phyloP scores from a whole-genome alignment of 1,140 invertebrate species.

The Hycleus cichorii region DNA sequence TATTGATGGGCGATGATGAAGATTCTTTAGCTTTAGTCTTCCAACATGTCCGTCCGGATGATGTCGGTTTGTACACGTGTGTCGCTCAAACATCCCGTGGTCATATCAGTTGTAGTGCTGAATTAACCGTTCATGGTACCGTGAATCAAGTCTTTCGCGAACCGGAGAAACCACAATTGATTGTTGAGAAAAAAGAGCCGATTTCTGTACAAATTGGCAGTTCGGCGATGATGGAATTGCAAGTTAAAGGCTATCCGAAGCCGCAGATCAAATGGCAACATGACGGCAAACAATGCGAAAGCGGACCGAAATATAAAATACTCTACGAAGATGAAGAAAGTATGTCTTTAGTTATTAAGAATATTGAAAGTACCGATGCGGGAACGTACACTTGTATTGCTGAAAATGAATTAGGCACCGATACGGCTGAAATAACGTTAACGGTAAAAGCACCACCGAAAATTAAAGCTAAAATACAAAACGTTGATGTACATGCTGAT shows the following conservation, averaged over 20 bases:
- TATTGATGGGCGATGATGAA: constrained; percentile 85
- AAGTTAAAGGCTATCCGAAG: constrained; percentile 89
- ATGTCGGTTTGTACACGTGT: constrained; percentile 91
- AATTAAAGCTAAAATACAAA: constrained; percentile 70
- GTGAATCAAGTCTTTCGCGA: constrained; percentile 74
- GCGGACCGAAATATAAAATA: constrained; percentile 76
- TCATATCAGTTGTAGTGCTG: constrained; percentile 88
- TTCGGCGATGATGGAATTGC: constrained; percentile 91
- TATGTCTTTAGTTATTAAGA: constrained; percentile 85
- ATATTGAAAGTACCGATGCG: constrained; percentile 71
- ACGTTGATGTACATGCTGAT: constrained; percentile 62
- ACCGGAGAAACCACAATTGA: constrained; percentile 70
- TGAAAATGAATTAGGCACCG: constrained; percentile 83
- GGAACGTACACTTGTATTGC: constrained; percentile 80
- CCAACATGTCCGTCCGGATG: constrained; percentile 87
- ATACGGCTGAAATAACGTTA: constrained; percentile 64
- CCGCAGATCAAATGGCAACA: constrained; percentile 86
- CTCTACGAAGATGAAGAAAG: constrained; percentile 90
- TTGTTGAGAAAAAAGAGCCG: constrained; percentile 64
- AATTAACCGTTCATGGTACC: constrained; percentile 82
- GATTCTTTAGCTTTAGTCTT: constrained; percentile 88
- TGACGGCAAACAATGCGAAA: constrained; percentile 72
- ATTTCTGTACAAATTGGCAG: constrained; percentile 70
- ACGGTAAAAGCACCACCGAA: constrained; percentile 76
- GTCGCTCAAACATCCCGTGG: constrained; percentile 87